Percentiles rank a stretch among this genome's conserved stretches.
Conservation (phyloP, 2,888 invertebrate genomes). For the Hemithea aestivaria region DNA sequence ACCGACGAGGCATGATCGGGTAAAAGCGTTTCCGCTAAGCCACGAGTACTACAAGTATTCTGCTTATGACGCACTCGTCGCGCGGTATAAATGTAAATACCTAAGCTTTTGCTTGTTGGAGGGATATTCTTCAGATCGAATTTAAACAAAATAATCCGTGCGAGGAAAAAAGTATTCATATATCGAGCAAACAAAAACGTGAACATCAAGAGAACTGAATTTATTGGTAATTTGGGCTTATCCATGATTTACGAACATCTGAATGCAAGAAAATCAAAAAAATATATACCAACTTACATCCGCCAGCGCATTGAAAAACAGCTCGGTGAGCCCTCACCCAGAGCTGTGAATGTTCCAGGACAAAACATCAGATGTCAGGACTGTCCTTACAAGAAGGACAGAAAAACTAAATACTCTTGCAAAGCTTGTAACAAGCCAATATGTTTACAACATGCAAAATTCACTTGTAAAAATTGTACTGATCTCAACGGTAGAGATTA, state of each 20-base stretch:
- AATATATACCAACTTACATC: conserved; percentile 12
- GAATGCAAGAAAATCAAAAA: conserved; percentile 8
- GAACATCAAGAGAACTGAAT: conserved; percentile 10
- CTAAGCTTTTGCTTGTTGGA: no score
- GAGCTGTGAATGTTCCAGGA: conserved; percentile 7
- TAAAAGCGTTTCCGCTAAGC: no score
- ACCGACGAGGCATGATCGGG: no score
- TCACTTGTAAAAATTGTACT: conserved; percentile 4
- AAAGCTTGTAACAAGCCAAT: conserved; percentile 7
- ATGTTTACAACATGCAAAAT: conserved; percentile 3
- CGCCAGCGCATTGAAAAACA: conserved; percentile 5
- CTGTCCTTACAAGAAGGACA: conserved; percentile 14
- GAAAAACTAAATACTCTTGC: conserved; percentile 15
- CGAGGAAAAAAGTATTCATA: no score
- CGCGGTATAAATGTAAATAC: no score
- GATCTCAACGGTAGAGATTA: conserved; percentile 1
- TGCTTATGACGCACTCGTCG: no score
- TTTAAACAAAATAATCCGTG: no score
- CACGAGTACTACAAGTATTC: no score
- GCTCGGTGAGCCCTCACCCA: conserved; percentile 8
- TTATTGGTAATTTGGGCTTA: conserved; percentile 12
- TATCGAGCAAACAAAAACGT: conserved; percentile 18
- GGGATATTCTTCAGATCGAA: no score
- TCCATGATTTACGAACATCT: conserved; percentile 7
- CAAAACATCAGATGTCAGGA: conserved; percentile 11